Conservation (phyloP, 1,140 invertebrate species). For the Drosophila bifasciata region DNA sequence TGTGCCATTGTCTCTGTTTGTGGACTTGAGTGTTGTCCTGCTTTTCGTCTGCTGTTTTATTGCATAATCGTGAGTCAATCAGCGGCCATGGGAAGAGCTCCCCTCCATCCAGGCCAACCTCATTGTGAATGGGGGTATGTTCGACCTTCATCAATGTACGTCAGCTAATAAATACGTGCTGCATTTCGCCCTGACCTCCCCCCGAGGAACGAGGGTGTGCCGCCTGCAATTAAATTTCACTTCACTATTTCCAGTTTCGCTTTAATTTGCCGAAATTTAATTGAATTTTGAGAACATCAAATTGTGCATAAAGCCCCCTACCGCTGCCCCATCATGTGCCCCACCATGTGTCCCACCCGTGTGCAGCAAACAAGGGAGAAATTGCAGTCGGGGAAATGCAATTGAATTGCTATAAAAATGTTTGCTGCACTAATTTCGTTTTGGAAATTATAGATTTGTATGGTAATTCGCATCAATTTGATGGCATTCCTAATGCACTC, state of each 20-base stretch:
- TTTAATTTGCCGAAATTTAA: conserved; percentile 73
- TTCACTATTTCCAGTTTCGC: conserved; percentile 60
- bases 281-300: conserved; percentile 69
- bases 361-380: too few relatives aligned
- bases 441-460: conserved; percentile 63
- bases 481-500: conserved; percentile 32
- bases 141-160: conserved; percentile 77
- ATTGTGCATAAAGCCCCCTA: conserved; percentile 63
- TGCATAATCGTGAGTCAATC: conserved; percentile 82
- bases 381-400: too few relatives aligned
- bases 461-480: conserved; percentile 58
- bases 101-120: background rate
- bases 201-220: conserved; percentile 1
- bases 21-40: conserved; percentile 62
- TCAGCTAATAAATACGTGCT: conserved; percentile 81
- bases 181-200: conserved; percentile 35
- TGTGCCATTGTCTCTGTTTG: conserved; percentile 55
- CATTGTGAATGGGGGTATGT: conserved; percentile 26
- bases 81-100: conserved; percentile 47
- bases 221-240: conserved; percentile 67
- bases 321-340: too few relatives aligned
- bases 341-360: too few relatives aligned
- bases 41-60: conserved; percentile 71
- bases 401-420: conserved; percentile 58
- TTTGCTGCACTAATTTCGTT: conserved; percentile 59